phyloP scores from a whole-genome alignment of 1,140 invertebrate species.

The Monomorium pharaonis region DNA sequence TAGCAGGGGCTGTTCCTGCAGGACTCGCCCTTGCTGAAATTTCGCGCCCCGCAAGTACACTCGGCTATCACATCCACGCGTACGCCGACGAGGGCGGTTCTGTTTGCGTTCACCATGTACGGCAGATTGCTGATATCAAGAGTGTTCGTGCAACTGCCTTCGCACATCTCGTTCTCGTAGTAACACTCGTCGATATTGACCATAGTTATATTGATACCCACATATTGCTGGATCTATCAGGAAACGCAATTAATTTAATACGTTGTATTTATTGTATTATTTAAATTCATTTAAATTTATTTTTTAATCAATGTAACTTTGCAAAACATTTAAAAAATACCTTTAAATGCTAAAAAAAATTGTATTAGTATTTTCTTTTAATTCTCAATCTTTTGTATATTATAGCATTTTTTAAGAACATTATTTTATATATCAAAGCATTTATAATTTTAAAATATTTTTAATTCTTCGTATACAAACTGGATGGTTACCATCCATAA shows the following conservation, averaged over 20 bases:
- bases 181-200: constrained; percentile 99
- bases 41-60: constrained; percentile 96
- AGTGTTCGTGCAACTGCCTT: constrained; percentile 97
- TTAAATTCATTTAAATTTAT: background rate
- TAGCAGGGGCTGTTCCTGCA: constrained; percentile 96
- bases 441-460: too few species aligned
- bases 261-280: too few species aligned
- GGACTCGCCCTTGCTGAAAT: constrained; percentile 95
- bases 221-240: constrained; percentile 93
- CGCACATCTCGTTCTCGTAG: constrained; percentile 97
- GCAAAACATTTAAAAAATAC: too few species aligned
- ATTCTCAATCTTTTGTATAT: too few species aligned
- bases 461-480: too few species aligned
- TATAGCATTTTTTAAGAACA: too few species aligned
- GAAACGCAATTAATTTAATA: background rate
- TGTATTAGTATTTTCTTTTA: too few species aligned
- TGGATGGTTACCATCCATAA: too few species aligned
- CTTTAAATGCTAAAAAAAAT: too few species aligned
- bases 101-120: constrained; percentile 98
- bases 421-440: too few species aligned
- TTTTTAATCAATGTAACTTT: background rate
- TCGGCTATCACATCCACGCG: constrained; percentile 94
- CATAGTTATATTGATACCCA: constrained; percentile 98
- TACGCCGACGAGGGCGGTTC: constrained; percentile 97
- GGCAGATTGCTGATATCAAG: constrained; percentile 95